Conservation (phyloP, 2,888 invertebrate genomes). For the Ennomos fuscantarius region DNA sequence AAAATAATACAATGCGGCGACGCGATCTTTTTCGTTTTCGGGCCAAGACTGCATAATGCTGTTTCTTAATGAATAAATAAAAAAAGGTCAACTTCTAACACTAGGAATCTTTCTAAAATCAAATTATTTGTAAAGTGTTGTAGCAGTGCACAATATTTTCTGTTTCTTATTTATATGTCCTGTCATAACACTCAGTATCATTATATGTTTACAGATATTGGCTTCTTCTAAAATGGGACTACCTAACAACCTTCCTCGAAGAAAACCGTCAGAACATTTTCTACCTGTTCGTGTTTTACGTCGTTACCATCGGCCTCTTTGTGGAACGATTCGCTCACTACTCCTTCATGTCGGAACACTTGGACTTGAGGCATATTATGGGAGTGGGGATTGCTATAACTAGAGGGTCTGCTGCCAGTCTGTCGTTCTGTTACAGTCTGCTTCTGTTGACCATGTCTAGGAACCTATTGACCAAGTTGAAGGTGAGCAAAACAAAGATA, state of each 20-base stretch:
- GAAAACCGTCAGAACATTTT: constrained; percentile 98
- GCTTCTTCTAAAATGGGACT: constrained; percentile 92
- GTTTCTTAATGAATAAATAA: no score
- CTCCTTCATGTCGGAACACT: constrained; percentile 98
- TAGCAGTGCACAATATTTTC: no score
- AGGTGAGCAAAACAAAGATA: constrained; percentile 71
- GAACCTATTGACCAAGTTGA: constrained; percentile 95
- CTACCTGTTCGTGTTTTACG: constrained; percentile 97
- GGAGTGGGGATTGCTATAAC: constrained; percentile 98
- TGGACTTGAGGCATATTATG: constrained; percentile 98
- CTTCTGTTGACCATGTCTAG: constrained; percentile 96
- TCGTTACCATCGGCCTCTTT: constrained; percentile 96
- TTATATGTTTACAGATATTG: constrained; percentile 83
- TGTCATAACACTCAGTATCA: no score
- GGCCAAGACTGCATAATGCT: no score
- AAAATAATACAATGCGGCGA: no score
- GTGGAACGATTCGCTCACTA: constrained; percentile 98
- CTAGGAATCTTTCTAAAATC: no score
- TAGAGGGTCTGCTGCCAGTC: constrained; percentile 95
- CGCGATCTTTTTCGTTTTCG: no score
- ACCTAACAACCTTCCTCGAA: constrained; percentile 95
- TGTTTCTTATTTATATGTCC: no score
- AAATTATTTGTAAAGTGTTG: no score
- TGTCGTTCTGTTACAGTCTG: constrained; percentile 97
- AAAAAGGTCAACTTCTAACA: no score